Evolutionary conservation across 2,797 vertebrate genomes (phyloP), one percentile per base, ranked within the genome.

Genomic region (Morelia viridis): DNA sequence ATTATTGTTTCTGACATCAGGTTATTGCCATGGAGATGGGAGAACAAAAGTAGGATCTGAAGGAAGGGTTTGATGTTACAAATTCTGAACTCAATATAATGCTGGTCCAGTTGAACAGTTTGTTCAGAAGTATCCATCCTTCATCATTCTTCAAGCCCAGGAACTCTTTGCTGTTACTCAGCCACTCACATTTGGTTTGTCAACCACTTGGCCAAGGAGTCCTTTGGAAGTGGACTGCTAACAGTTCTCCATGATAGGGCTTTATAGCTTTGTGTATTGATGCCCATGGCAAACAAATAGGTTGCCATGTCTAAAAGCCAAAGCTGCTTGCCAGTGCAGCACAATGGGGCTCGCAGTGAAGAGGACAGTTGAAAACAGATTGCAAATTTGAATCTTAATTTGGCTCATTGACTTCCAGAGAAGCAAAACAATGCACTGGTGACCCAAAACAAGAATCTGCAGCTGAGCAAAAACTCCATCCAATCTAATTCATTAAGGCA

Each of bases 371-470:
- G 94, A 94, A 92, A 31, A 93, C 19, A 83, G 90, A 90, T 89
- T 93, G 0, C 76, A 41, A 62, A 76, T 7, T 93, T 88, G 35
- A 92, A 89, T 76, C 41, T 87, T 93, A 92, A 91, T 85, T 76
- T 93, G 60, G 60, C 61, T 13, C 91, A 90, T 84, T 68, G 91
- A 50, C 85, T 89, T 17, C 41, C 90, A 80, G 90, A 86, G 22
- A 92, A 84, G 57, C 8, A 91, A 1, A 89, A 17, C 15, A 91
- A 90, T 8, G 50, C 31, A 60, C 8, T 90, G 71, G 9, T 80
- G 41, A 86, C 53, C 35, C 35, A 26, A 61, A 85, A 19, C 1
- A 41, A 89, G 80, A 22, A 11, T 90, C 92, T 93, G 85, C 92
- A 56, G 0, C 0, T 64, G 76, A 92, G 50, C 86, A 90, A 93